Conservation (phyloP, 1,140 invertebrate genomes). For the Trypoxylus dichotomus region DNA sequence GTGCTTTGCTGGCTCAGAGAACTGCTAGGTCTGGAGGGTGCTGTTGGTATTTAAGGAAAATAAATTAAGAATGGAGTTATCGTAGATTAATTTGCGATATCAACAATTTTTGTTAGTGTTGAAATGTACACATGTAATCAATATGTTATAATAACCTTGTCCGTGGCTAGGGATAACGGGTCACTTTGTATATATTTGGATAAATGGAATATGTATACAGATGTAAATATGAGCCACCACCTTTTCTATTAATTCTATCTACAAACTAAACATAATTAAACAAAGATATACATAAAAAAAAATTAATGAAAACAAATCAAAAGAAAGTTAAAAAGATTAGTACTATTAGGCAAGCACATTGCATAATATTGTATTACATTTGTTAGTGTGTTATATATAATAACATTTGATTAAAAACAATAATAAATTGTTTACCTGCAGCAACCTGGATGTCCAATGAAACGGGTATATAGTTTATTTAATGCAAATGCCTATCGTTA, state of each 20-base stretch:
- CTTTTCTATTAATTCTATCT: not conserved
- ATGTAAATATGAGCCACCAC: conserved; percentile 35
- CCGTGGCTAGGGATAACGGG: not conserved
- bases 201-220: not conserved
- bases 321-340: too few species aligned
- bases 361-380: not conserved
- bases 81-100: not conserved
- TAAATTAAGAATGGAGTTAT: not conserved
- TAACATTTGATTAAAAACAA: too few species aligned
- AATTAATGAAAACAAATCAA: not conserved
- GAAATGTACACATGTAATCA: not conserved
- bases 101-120: conserved; percentile 24
- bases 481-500: too few species aligned
- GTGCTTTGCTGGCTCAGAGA: conserved; percentile 73
- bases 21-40: conserved; percentile 77
- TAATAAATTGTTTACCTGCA: not conserved
- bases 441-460: not conserved
- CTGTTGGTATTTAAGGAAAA: conserved; percentile 33
- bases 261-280: not conserved
- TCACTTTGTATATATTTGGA: not conserved
- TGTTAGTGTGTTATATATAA: too few species aligned
- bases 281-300: not conserved
- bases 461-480: not conserved
- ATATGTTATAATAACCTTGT: not conserved
- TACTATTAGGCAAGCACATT: not conserved